A percentile compares a stretch with the other conserved stretches of the same genome.
phyloP scores from a whole-genome alignment of 2,113 vertebrate genomes.

The Ellobius talpinus region DNA sequence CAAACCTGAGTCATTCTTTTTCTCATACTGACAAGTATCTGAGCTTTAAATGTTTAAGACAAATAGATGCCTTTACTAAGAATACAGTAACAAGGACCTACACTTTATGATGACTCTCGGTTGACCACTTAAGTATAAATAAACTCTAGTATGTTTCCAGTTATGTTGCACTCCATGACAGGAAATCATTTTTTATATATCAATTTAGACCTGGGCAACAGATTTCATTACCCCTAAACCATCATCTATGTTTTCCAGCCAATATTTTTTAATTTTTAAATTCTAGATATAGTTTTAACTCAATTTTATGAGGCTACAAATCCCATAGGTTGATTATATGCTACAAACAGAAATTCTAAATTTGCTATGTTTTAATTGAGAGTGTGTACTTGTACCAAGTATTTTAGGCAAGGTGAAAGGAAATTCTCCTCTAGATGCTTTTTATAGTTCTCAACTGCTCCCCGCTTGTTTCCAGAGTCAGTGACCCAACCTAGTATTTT shows the following conservation, averaged over 20 bases:
- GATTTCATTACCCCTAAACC: not conserved
- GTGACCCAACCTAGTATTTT: slow-evolving; percentile 61
- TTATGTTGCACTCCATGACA: not conserved
- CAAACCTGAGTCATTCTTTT: not conserved
- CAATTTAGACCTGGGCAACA: not conserved
- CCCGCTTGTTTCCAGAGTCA: not conserved
- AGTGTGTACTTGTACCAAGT: slow-evolving; percentile 45
- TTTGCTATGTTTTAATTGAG: slow-evolving; percentile 73
- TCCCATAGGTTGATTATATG: slow-evolving; percentile 72
- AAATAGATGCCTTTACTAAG: not conserved
- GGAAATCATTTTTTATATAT: not conserved
- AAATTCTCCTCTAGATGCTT: slow-evolving; percentile 50
- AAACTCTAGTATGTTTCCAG: not conserved
- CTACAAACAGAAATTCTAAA: slow-evolving; percentile 64
- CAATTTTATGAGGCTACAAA: slow-evolving; percentile 15
- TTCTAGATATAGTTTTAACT: slow-evolving; percentile 33
- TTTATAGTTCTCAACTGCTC: slow-evolving; percentile 71
- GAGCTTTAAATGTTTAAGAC: not conserved
- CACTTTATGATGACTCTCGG: not conserved
- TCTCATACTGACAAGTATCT: not conserved
- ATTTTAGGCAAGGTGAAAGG: slow-evolving; percentile 74
- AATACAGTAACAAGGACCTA: not conserved
- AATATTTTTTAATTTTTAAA: slow-evolving; percentile 64
- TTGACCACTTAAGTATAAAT: not conserved
- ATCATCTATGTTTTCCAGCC: slow-evolving; percentile 29